phyloP scores from a whole-genome alignment of 1,140 invertebrate genomes.

The Diachasma alloeum region DNA sequence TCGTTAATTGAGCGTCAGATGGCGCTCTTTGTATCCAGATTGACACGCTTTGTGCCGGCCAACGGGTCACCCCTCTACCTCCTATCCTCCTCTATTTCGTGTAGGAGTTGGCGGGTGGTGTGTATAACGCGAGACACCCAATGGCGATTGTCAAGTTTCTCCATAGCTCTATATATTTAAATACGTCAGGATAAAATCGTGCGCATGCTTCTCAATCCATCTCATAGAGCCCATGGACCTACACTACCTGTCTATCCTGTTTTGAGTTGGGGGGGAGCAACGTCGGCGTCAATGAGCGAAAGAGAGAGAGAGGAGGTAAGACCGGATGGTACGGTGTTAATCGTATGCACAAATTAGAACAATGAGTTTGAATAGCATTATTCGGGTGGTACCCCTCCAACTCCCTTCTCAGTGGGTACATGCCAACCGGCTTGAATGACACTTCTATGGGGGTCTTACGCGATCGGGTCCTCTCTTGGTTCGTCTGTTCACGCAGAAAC shows the following conservation, averaged over 20 bases:
- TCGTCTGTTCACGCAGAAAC: background rate
- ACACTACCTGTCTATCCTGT: background rate
- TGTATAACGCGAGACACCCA: background rate
- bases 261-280: background rate
- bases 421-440: slow-evolving; percentile 57
- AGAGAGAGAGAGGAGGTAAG: background rate
- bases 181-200: background rate
- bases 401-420: slow-evolving; percentile 20
- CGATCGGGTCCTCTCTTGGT: background rate
- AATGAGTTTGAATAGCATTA: slow-evolving; percentile 60
- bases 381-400: slow-evolving; percentile 37
- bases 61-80: background rate
- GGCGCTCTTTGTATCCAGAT: slow-evolving; percentile 54
- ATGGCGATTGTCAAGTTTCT: background rate
- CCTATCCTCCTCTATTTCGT: background rate
- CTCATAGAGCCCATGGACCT: background rate
- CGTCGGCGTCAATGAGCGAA: background rate
- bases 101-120: background rate
- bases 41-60: slow-evolving; percentile 60
- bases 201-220: background rate
- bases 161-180: background rate
- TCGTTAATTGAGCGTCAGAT: slow-evolving; percentile 67
- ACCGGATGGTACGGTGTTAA: slow-evolving; percentile 49
- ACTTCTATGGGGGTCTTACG: slow-evolving; percentile 48
- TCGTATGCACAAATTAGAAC: slow-evolving; percentile 66